These are phyloP conservation scores for Sphaeramia orbicularis DNA, from an alignment of 2,797 vertebrate genomes.

Conservation along the genomic window DNA sequence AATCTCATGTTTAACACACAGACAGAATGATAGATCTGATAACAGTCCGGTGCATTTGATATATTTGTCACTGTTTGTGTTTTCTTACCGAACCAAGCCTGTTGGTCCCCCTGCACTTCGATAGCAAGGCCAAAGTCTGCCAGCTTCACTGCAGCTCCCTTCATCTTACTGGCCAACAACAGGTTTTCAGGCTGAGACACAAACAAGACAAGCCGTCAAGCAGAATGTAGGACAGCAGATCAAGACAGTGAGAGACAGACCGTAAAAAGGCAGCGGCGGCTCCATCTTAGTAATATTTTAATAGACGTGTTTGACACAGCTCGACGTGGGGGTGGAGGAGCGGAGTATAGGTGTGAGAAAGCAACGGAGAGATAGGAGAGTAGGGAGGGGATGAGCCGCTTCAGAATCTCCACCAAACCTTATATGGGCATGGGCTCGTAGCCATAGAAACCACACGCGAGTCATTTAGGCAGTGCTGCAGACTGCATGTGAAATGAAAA, in stretches of 20 bases:
- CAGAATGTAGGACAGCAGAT: constrained; percentile 66
- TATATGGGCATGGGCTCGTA: constrained; percentile 81
- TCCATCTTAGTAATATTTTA: constrained; percentile 63
- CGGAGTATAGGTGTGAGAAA: constrained; percentile 67
- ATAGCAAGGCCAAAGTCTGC: constrained; percentile 98
- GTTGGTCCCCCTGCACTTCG: constrained; percentile 98
- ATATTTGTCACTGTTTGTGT: constrained; percentile 71
- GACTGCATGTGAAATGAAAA: constrained; percentile 83
- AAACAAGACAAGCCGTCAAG: constrained; percentile 43
- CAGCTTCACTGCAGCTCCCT: constrained; percentile 97
- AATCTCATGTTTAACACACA: constrained; percentile 21
- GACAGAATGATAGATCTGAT: constrained; percentile 34
- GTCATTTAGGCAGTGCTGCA: constrained; percentile 79
- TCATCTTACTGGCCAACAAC: constrained; percentile 98
- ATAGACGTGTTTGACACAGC: constrained; percentile 62
- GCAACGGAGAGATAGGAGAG: constrained; percentile 57
- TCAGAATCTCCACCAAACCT: constrained; percentile 75
- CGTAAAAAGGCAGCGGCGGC: constrained; percentile 57
- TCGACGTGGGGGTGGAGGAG: constrained; percentile 62
- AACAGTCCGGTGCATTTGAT: constrained; percentile 27
- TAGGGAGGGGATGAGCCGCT: constrained; percentile 58
- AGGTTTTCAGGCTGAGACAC: constrained; percentile 93
- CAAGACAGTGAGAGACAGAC: constrained; percentile 62
- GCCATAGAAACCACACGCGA: constrained; percentile 83
- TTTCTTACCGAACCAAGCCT: constrained; percentile 98